phyloP scores from a whole-genome alignment of 2,797 vertebrate genomes.

The Pangasius larnaudii region DNA sequence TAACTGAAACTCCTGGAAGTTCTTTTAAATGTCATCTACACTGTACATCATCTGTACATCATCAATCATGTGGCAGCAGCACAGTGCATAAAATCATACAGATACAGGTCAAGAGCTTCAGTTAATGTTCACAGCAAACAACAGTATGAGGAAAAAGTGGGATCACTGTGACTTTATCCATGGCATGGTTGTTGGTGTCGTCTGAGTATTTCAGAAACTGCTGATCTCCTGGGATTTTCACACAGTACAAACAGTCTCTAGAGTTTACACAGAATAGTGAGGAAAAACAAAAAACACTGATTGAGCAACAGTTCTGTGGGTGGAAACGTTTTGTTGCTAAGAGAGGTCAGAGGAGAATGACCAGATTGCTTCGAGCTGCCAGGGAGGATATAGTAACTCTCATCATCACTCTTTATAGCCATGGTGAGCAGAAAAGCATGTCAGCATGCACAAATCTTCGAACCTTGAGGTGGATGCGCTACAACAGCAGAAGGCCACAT shows the following conservation, averaged over 20 bases:
- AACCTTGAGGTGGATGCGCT: neutral
- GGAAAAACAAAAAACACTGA: neutral
- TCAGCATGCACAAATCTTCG: neutral
- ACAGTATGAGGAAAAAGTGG: neutral
- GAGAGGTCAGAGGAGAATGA: neutral
- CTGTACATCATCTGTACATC: neutral
- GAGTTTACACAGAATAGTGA: neutral
- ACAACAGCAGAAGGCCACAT: neutral
- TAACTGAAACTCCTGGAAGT: neutral
- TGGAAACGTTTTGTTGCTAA: neutral
- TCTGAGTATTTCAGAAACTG: neutral
- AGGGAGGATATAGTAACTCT: neutral
- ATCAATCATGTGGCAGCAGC: neutral
- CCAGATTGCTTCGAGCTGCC: neutral
- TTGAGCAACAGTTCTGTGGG: too few species aligned
- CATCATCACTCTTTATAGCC: neutral
- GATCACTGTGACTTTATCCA: neutral
- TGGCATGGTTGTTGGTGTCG: neutral
- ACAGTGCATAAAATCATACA: neutral
- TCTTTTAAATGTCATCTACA: neutral
- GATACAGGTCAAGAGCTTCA: neutral
- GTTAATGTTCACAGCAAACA: neutral
- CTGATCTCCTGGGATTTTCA: neutral
- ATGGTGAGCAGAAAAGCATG: neutral
- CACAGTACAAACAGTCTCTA: neutral